Base-by-base conservation (phyloP, 1,140 invertebrate genomes). In the Agrypnia vestita region DNA sequence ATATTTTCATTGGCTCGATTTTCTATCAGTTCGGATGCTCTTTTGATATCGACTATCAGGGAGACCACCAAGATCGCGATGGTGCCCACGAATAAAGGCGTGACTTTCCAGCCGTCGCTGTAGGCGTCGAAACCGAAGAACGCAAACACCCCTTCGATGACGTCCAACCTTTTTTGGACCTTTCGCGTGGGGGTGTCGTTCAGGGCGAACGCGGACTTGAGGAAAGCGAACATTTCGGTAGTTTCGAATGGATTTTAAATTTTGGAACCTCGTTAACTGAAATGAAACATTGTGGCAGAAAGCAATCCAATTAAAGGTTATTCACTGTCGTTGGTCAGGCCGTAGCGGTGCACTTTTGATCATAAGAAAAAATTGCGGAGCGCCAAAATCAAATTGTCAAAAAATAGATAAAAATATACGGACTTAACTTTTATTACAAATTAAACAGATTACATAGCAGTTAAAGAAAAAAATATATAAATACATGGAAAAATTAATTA, bases 41-140 rank as follows among this genome's bases (percentile, higher is more conserved):
- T 51, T 13, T 43, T 73, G 0, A 82, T 55, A 59, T 82, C 81
- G 43, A 74, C 59, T 1, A 56, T 11, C 17, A 80, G 13, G 4
- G 78, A 80, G 0, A 76, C 64, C 17, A 78, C 6, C 15, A 82
- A 56, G 0, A 80, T 49, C 0, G 55, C 10, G 1, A 44, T 21
- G 0, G 78, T 80, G 15, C 53, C 44, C 1, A 80, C 17, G 35
- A 53, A 72, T 12, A 53, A 47, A 9, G 62, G 17, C 0, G 56
- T 43, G 8, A 77, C 13, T 4, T 19, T 73, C 81, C 81, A 82
- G 17, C 44, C 47, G 8, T 64, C 49, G 3, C 21, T 46, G 19
- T 77, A 77, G 4, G 78, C 78, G 59, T 80, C 72, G 75, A 76
- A 80, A 11, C 81, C 78, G 17, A 82, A 80, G 17, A 82, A 55